Conservation (phyloP, 2,888 invertebrate genomes). For the Thyatira batis region DNA sequence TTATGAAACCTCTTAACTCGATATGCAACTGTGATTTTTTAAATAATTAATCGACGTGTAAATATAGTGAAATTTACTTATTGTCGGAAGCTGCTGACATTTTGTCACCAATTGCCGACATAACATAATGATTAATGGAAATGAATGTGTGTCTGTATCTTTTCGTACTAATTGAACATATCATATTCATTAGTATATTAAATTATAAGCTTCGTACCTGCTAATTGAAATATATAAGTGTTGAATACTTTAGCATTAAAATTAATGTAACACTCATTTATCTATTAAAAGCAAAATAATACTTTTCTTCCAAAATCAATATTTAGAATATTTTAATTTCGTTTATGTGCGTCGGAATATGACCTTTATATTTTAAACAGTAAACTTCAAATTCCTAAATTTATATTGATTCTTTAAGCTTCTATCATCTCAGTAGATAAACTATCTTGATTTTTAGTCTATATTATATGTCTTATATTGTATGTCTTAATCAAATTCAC, state of each 20-base stretch:
- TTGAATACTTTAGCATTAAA: slow-evolving; percentile 13
- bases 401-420: too few relatives aligned
- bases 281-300: too few relatives aligned
- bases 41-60: slow-evolving; percentile 13
- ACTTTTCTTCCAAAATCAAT: too few relatives aligned
- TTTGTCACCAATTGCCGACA: neutral
- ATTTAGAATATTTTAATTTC: too few relatives aligned
- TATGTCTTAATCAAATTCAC: neutral
- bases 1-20: slow-evolving; percentile 11
- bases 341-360: too few relatives aligned
- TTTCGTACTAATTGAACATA: slow-evolving; percentile 32
- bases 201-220: slow-evolving; percentile 35
- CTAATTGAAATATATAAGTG: slow-evolving; percentile 18
- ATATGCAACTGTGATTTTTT: slow-evolving; percentile 27
- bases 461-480: too few relatives aligned
- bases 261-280: neutral
- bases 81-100: neutral
- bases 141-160: neutral
- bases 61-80: slow-evolving; percentile 8
- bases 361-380: too few relatives aligned
- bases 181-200: slow-evolving; percentile 27
- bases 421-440: too few relatives aligned
- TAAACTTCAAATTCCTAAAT: too few relatives aligned
- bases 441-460: too few relatives aligned
- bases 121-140: neutral